Base-by-base conservation (phyloP, 2,113 vertebrate genomes). In the Cyanistes caeruleus region DNA sequence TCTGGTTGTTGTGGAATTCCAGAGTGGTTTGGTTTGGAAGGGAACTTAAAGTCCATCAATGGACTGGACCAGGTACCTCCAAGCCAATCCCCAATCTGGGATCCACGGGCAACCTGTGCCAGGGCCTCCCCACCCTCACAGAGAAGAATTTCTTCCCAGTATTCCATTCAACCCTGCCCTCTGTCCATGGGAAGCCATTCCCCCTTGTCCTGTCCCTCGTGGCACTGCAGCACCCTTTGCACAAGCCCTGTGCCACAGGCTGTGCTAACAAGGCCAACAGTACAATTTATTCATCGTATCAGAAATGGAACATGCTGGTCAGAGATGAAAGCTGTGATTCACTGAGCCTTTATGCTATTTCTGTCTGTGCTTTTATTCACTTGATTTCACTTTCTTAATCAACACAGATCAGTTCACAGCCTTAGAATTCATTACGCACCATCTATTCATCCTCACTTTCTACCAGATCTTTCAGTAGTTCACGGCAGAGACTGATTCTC, bases 361-460 rank as follows among this genome's bases (percentile, higher is more conserved):
- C 78, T 59, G 70, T 17, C 81, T 58, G 0, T 23, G 70, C 70
- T 73, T 94, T 76, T 82, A 33, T 35, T 84, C 55, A 1, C 89
- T 96, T 74, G 84, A 88, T 95, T 93, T 93, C 82, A 48, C 87
- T 95, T 85, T 83, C 79, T 90, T 81, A 63, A 84, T 93, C 91
- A 83, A 35, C 82, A 60, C 3, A 59, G 68, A 88, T 55, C 67
- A 65, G 72, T 85, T 85, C 90, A 70, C 63, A 86, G 82, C 70
- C 67, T 80, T 51, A 31, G 62, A 87, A 79, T 82, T 93, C 86
- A 33, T 91, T 62, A 85, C 13, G 43, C 74, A 19, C 81, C 46
- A 16, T 85, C 74, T 84, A 37, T 93, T 93, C 84, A 43, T 53
- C 70, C 68, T 73, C 69, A 24, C 55, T 93, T 83, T 48, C 79